A percentile compares a stretch with the other conserved stretches of the same genome.
These are phyloP conservation scores for Augochlora pura DNA, from an alignment of 1,140 invertebrate genomes.

Conservation along the genomic window DNA sequence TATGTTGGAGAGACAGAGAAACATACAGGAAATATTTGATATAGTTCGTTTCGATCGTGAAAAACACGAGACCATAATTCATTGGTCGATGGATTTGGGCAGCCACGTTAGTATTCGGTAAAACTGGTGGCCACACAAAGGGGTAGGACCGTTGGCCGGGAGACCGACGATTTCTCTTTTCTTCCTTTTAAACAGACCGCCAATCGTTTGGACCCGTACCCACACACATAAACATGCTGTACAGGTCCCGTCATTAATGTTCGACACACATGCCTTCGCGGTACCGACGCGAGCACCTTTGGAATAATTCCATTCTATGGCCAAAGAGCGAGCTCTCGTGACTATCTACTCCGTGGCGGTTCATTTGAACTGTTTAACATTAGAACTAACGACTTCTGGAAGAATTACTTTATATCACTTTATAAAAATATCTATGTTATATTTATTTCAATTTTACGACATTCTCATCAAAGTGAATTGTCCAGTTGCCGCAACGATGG, in stretches of 20 bases:
- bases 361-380: no score
- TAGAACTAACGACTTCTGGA: no score
- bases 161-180: constrained; percentile 28
- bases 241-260: background rate
- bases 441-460: no score
- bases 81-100: background rate
- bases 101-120: background rate
- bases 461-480: no score
- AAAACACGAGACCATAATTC: background rate
- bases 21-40: background rate
- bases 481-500: no score
- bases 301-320: constrained; percentile 23
- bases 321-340: constrained; percentile 9
- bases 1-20: no score
- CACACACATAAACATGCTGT: background rate
- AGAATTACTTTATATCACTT: no score
- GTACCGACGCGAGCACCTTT: constrained; percentile 10
- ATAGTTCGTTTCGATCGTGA: no score
- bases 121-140: background rate
- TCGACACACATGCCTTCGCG: constrained; percentile 11
- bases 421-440: no score
- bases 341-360: background rate
- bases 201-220: background rate
- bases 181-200: background rate
- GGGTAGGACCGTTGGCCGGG: background rate